Percentiles rank a stretch among this genome's conserved stretches.
Evolutionary conservation across 2,888 invertebrate species (phyloP).

Genomic region (Nezara viridula): DNA sequence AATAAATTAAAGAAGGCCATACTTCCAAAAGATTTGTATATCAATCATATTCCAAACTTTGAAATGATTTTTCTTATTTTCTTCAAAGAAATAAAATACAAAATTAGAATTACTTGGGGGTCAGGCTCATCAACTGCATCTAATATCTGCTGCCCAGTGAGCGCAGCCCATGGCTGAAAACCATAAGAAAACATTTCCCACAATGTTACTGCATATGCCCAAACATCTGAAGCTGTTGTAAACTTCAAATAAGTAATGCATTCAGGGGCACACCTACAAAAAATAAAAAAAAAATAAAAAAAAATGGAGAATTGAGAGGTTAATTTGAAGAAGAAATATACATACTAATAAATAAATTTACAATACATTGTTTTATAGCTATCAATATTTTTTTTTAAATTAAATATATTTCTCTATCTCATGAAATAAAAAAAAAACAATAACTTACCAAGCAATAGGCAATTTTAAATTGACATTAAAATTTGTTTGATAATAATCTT

Average conservation of each 20-base stretch:
- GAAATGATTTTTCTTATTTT: no score
- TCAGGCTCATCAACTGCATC: conserved; percentile 96
- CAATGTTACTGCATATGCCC: conserved; percentile 98
- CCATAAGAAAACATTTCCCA: conserved; percentile 99
- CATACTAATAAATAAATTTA: no score
- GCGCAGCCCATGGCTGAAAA: conserved; percentile 97
- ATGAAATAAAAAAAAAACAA: not conserved
- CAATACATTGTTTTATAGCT: no score
- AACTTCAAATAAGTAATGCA: conserved; percentile 96
- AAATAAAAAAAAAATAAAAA: no score
- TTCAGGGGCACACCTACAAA: conserved; percentile 92
- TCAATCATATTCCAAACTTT: no score
- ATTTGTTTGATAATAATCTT: conserved; percentile 99
- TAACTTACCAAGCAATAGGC: conserved; percentile 93
- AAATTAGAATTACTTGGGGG: conserved; percentile 74
- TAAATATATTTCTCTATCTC: no score
- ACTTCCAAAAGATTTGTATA: no score
- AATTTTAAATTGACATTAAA: conserved; percentile 97
- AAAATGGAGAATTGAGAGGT: no score
- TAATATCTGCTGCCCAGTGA: conserved; percentile 93
- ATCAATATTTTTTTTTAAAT: no score
- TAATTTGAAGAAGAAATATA: not conserved
- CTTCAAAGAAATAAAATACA: not conserved
- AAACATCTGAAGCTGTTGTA: conserved; percentile 96
- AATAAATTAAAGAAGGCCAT: no score